Evolutionary conservation across 2,797 vertebrate species (phyloP), one percentile per base, ranked within the genome.

Genomic region (Distichodus sexfasciatus): DNA sequence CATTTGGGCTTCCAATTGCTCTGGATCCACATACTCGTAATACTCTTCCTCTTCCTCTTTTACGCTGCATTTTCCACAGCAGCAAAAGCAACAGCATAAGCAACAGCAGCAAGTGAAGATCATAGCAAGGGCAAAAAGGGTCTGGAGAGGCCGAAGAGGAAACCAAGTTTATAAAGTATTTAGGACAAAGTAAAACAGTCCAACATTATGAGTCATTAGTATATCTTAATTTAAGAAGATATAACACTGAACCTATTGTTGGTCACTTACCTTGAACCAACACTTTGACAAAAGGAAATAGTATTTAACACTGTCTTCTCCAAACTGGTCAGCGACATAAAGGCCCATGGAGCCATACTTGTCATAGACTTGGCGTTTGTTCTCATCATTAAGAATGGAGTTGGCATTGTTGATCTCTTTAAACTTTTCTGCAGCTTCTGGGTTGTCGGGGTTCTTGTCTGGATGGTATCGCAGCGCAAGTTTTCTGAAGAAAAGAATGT

Each of bases 361-460:
- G 19, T 96, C 91, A 0, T 98, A 98, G 78, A 98, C 92, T 28
- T 81, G 90, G 6, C 91, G 87, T 76, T 94, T 96, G 84, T 86
- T 91, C 7, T 88, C 85, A 1, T 98, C 94, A 1, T 84, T 94
- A 43, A 99, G 93, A 15, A 93, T 91, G 15, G 90, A 54, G 76
- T 99, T 94, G 53, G 96, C 96, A 8, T 92, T 92, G 91, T 98
- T 99, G 87, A 98, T 95, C 85, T 95, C 96, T 81, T 98, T 98
- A 85, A 98, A 98, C 66, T 89, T 93, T 64, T 98, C 96, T 0
- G 91, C 91, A 0, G 95, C 94, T 36, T 93, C 90, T 0, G 93
- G 89, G 58, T 97, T 90, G 21, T 94, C 94, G 1, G 94, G 96
- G 83, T 99, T 98, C 85, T 99, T 99, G 79, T 98, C 97, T 0